These are phyloP conservation scores for Acinonyx jubatus DNA, from an alignment of 2,113 vertebrate genomes.

Conservation along the genomic window DNA sequence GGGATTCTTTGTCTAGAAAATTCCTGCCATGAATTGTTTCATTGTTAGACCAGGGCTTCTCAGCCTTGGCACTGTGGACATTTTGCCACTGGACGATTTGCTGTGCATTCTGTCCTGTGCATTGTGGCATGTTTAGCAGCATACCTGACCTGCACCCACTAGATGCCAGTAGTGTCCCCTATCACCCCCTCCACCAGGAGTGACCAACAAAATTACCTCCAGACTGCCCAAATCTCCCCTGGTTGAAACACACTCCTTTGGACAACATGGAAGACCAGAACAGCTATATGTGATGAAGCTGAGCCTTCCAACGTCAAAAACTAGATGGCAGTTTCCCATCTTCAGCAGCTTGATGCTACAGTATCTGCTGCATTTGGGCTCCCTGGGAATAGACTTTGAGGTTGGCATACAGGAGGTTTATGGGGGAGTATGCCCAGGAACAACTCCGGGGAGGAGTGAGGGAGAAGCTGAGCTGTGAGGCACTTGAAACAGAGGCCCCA, in stretches of 20 bases:
- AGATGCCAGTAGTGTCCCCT: not conserved
- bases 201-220: not conserved
- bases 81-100: not conserved
- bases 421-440: too few relatives aligned
- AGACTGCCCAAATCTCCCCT: not conserved
- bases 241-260: not conserved
- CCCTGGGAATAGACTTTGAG: not conserved
- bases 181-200: not conserved
- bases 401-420: not conserved
- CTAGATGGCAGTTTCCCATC: not conserved
- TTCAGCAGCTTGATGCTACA: not conserved
- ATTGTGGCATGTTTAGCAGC: not conserved
- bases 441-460: rapidly evolving
- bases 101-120: not conserved
- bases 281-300: not conserved
- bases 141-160: not conserved
- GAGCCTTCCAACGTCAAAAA: not conserved
- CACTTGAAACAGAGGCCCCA: not conserved
- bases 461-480: not conserved
- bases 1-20: not conserved
- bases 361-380: not conserved
- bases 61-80: not conserved
- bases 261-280: not conserved
- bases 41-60: not conserved
- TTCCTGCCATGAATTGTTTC: not conserved